These are phyloP conservation scores for Colletes latitarsis DNA, from an alignment of 1,140 invertebrate genomes.

Conservation along the genomic window DNA sequence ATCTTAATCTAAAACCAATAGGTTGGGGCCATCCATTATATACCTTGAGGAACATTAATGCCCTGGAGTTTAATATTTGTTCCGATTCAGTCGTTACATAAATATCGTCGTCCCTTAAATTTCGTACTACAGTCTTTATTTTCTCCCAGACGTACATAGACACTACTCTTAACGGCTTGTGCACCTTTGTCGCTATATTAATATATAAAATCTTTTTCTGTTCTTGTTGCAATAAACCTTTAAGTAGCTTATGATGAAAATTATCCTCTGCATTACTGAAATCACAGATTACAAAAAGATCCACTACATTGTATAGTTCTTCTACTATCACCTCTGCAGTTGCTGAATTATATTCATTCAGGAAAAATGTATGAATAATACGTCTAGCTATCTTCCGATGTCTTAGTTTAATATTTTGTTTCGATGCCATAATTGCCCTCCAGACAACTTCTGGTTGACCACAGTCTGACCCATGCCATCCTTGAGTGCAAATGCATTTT, in stretches of 20 bases:
- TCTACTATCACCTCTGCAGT: conserved; percentile 83
- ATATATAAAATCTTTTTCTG: conserved; percentile 84
- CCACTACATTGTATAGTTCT: conserved; percentile 83
- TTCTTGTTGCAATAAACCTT: conserved; percentile 72
- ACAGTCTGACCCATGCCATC: conserved; percentile 85
- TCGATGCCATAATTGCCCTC: conserved; percentile 84
- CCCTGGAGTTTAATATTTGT: conserved; percentile 83
- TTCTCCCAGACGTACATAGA: conserved; percentile 79
- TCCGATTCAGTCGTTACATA: conserved; percentile 83
- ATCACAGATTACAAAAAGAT: conserved; percentile 85
- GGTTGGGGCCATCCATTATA: conserved; percentile 85
- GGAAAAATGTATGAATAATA: conserved; percentile 83
- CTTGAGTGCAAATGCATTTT: conserved; percentile 82
- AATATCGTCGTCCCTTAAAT: conserved; percentile 83
- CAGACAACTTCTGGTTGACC: conserved; percentile 86
- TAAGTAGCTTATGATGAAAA: conserved; percentile 73
- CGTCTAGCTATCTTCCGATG: conserved; percentile 79
- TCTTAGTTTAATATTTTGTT: conserved; percentile 79
- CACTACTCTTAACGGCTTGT: conserved; percentile 64
- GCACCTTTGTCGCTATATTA: conserved; percentile 71
- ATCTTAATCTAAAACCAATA: conserved; percentile 84
- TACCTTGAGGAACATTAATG: conserved; percentile 85
- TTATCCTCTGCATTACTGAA: conserved; percentile 79
- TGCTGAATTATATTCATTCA: conserved; percentile 82
- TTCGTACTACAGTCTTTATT: conserved; percentile 76